Evolutionary conservation across 2,797 vertebrate genomes (phyloP).

Genomic region (Leptoclinus maculatus): DNA sequence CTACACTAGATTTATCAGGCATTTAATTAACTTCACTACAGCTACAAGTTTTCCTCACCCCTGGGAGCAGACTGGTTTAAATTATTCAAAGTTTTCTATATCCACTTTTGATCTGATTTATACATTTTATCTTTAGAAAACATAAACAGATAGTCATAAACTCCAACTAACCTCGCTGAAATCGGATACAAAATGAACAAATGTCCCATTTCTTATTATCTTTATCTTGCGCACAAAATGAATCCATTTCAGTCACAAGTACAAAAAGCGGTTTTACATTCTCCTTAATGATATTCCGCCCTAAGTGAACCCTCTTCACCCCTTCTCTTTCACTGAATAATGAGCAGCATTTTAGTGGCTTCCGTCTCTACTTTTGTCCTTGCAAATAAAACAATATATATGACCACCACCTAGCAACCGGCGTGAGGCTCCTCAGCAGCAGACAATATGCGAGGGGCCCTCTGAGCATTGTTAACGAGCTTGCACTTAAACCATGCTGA

Average conservation of each 20-base stretch:
- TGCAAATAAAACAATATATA: conserved; percentile 89
- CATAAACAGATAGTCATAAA: neutral
- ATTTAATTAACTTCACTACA: conserved; percentile 78
- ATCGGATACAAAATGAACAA: conserved; percentile 12
- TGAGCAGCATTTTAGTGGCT: conserved; percentile 81
- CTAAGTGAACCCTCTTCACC: conserved; percentile 65
- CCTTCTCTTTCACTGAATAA: conserved; percentile 79
- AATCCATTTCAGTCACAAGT: conserved; percentile 34
- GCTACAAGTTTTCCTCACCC: conserved; percentile 78
- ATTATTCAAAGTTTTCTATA: conserved; percentile 49
- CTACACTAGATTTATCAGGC: conserved; percentile 70
- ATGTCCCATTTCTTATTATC: conserved; percentile 14
- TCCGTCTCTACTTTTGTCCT: conserved; percentile 84
- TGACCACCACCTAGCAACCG: conserved; percentile 66
- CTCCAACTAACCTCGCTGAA: conserved; percentile 6
- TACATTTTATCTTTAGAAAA: conserved; percentile 21
- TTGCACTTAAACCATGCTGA: conserved; percentile 77
- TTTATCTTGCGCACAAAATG: conserved; percentile 20
- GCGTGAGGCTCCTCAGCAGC: conserved; percentile 60
- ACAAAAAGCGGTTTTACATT: conserved; percentile 63
- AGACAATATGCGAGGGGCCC: conserved; percentile 78
- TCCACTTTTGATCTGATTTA: conserved; percentile 13
- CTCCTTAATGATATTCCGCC: conserved; percentile 77
- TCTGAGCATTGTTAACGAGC: conserved; percentile 83
- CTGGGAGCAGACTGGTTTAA: conserved; percentile 50